Base-by-base conservation (phyloP, 2,113 vertebrate species). In the Aspiorhynchus laticeps region DNA sequence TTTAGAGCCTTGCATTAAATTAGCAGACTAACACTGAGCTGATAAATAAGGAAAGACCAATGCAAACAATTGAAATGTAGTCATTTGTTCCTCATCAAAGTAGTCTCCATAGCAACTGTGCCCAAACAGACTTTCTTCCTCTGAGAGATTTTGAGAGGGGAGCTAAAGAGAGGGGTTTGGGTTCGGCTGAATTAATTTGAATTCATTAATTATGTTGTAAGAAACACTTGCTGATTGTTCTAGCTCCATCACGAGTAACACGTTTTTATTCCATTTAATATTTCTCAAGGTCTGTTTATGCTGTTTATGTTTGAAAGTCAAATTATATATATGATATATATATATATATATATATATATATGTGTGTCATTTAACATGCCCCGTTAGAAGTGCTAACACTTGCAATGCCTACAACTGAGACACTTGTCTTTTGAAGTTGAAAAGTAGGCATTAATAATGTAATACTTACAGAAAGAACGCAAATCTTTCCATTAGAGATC, bases 111-210 rank as follows among this genome's bases (percentile, higher is more conserved):
- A 90, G 92, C 88, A 91, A 91, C 89, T 86, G 11, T 48, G 59
- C 87, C 90, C 83, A 91, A 93, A 92, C 89, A 89, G 91, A 86
- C 88, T 91, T 87, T 69, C 88, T 77, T 88, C 75, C 89, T 89
- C 88, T 83, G 38, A 88, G 86, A 91, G 89, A 91, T 81, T 88
- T 51, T 83, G 77, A 91, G 87, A 90, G 90, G 26, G 76, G 33
- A 83, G 87, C 88, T 90, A 86, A 88, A 91, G 87, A 88, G 88
- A 90, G 80, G 89, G 87, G 89, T 86, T 88, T 87, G 89, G 88
- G 80, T 86, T 76, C 38, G 69, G 53, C 84, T 87, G 91, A 93
- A 93, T 93, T 90, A 63, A 94, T 93, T 92, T 93, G 90, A 95
- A 95, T 80, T 36, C 3, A 80, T 80, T 93, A 94, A 93, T 90